Evolutionary conservation across 2,888 invertebrate genomes (phyloP).

Genomic region (Melolontha melolontha): DNA sequence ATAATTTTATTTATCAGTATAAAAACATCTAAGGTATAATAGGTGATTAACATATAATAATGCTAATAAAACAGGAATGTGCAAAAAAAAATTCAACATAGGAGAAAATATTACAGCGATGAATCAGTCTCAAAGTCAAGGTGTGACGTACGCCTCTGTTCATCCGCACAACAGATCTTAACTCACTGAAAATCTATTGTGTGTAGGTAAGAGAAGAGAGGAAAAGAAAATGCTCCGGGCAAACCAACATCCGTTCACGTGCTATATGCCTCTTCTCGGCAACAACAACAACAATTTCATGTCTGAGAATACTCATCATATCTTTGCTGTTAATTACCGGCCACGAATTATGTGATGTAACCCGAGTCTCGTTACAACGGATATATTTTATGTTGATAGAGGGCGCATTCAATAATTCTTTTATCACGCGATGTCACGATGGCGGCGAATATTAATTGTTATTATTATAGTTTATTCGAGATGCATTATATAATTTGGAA

Average conservation of each 20-base stretch:
- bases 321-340: slow-evolving; percentile 60
- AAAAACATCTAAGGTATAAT: neutral
- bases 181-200: slow-evolving; percentile 37
- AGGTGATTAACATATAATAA: neutral
- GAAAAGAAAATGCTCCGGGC: slow-evolving; percentile 43
- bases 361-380: slow-evolving; percentile 58
- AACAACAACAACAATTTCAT: slow-evolving; percentile 47
- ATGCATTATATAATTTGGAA: slow-evolving; percentile 31
- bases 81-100: neutral
- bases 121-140: slow-evolving; percentile 26
- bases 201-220: slow-evolving; percentile 15
- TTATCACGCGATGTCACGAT: slow-evolving; percentile 52
- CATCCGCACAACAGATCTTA: slow-evolving; percentile 15
- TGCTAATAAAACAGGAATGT: slow-evolving; percentile 10
- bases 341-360: slow-evolving; percentile 62
- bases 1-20: neutral
- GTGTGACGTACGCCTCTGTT: slow-evolving; percentile 34
- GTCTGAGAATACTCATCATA: slow-evolving; percentile 52
- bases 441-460: slow-evolving; percentile 49
- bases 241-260: slow-evolving; percentile 57
- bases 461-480: slow-evolving; percentile 39
- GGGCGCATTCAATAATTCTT: slow-evolving; percentile 52
- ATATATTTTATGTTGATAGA: slow-evolving; percentile 61
- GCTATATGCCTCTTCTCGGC: slow-evolving; percentile 54
- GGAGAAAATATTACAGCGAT: slow-evolving; percentile 11